Conservation (phyloP, 2,797 vertebrate species). For the Propithecus deckenii region DNA sequence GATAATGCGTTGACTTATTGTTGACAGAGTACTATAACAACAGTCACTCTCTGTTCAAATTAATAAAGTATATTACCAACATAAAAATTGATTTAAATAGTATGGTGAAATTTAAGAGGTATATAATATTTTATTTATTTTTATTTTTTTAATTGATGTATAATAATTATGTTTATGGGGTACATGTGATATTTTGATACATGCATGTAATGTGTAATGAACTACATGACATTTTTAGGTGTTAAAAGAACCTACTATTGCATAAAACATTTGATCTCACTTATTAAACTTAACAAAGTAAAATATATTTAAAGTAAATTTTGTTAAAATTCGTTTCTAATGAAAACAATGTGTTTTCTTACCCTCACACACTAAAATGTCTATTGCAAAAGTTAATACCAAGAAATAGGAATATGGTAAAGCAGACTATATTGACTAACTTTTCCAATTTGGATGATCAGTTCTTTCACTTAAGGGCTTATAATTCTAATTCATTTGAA, state of each 20-base stretch:
- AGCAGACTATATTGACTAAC: neutral
- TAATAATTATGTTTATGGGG: too few relatives aligned
- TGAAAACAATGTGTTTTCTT: neutral
- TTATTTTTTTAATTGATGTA: too few relatives aligned
- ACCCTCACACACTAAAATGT: neutral
- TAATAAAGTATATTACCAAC: neutral
- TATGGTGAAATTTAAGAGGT: neutral
- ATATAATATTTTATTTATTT: neutral
- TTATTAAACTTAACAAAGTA: neutral
- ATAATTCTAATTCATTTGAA: constrained; percentile 40
- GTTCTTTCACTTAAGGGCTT: neutral
- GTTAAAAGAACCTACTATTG: neutral
- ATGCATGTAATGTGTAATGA: too few relatives aligned
- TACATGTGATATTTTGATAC: too few relatives aligned
- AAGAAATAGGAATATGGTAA: constrained; percentile 2
- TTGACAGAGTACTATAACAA: neutral
- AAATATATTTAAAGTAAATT: constrained; percentile 7
- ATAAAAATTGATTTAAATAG: neutral
- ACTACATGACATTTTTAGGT: neutral
- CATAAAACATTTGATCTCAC: neutral
- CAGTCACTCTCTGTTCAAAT: neutral
- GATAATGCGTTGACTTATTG: neutral
- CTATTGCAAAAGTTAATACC: constrained; percentile 31
- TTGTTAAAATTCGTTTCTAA: constrained; percentile 41
- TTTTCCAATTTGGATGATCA: constrained; percentile 59